These are phyloP conservation scores for Aethina tumida DNA, from an alignment of 1,140 invertebrate genomes.

Conservation along the genomic window DNA sequence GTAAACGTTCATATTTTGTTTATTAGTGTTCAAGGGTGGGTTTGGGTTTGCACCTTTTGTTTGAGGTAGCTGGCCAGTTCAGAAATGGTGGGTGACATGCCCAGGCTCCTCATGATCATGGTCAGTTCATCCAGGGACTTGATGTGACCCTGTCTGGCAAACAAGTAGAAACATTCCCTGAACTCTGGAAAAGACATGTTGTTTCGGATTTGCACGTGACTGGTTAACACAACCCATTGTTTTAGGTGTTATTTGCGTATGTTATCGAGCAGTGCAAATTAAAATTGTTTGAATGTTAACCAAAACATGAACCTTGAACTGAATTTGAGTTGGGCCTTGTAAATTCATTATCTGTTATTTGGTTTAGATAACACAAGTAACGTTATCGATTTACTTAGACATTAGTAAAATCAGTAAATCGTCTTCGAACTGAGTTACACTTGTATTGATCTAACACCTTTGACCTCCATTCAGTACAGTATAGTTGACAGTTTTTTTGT, in stretches of 20 bases:
- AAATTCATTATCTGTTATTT: too few species aligned
- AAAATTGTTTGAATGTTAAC: too few species aligned
- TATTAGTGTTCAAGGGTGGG: neutral
- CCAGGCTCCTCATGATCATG: slow-evolving; percentile 87
- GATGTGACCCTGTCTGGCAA: slow-evolving; percentile 80
- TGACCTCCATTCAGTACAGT: neutral
- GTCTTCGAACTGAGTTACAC: too few species aligned
- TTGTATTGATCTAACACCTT: too few species aligned
- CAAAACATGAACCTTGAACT: too few species aligned
- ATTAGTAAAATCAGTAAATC: too few species aligned
- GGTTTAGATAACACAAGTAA: too few species aligned
- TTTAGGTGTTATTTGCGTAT: too few species aligned
- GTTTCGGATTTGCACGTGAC: slow-evolving; percentile 7
- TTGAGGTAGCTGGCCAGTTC: slow-evolving; percentile 74
- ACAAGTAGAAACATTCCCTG: slow-evolving; percentile 88
- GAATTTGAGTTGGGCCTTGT: too few species aligned
- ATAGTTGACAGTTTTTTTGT: slow-evolving; percentile 3
- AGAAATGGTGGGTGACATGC: slow-evolving; percentile 84
- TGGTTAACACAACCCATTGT: too few species aligned
- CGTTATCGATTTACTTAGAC: too few species aligned
- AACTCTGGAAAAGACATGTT: slow-evolving; percentile 62
- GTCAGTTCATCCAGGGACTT: slow-evolving; percentile 81
- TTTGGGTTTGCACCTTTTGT: slow-evolving; percentile 39
- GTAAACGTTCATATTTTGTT: slow-evolving; percentile 15
- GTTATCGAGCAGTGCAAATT: too few species aligned